A percentile compares a stretch with the other conserved stretches of the same genome.
Conservation (phyloP, 2,113 vertebrate genomes). For the Empidonax traillii region DNA sequence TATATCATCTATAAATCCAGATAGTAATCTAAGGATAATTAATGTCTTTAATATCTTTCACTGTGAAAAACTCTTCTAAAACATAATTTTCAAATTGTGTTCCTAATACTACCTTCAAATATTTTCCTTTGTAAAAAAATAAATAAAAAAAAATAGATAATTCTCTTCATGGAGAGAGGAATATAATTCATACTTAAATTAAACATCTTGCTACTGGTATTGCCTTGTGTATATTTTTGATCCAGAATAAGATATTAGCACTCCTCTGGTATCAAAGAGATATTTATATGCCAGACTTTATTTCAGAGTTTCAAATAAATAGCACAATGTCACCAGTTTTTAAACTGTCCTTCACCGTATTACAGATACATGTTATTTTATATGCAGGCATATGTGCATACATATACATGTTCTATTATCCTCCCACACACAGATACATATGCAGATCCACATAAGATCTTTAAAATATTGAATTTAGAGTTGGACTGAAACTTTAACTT, state of each 20-base stretch:
- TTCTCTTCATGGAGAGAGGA: background rate
- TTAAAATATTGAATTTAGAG: background rate
- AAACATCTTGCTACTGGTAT: background rate
- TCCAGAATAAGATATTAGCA: background rate
- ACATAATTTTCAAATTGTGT: background rate
- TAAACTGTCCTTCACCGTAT: background rate
- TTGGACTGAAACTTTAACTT: background rate
- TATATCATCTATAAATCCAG: background rate
- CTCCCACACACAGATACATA: background rate
- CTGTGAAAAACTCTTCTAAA: background rate
- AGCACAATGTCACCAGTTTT: background rate
- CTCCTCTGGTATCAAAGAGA: background rate
- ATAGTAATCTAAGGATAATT: slow-evolving; percentile 7
- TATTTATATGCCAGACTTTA: background rate
- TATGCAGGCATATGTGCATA: background rate
- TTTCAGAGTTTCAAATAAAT: background rate
- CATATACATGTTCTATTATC: background rate
- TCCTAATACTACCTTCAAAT: background rate
- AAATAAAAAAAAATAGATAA: background rate
- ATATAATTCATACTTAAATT: background rate
- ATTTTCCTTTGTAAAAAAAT: background rate
- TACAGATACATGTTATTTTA: background rate
- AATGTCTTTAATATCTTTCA: background rate
- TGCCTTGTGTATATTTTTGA: background rate
- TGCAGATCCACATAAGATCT: background rate